Conservation (phyloP, 2,888 invertebrate species). For the Alloplasta piceator region DNA sequence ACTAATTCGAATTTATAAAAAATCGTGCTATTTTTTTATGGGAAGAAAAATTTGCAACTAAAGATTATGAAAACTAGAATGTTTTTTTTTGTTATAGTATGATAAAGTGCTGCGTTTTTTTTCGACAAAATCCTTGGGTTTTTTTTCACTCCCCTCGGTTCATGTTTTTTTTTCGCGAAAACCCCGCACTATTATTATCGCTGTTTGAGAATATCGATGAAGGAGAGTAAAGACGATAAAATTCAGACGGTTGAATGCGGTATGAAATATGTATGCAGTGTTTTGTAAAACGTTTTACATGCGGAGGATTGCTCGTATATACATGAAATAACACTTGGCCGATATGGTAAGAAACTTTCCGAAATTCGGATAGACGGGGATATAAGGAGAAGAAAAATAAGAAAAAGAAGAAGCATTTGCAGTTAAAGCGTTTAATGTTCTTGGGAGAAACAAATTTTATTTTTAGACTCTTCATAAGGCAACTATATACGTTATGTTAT, state of each 20-base stretch:
- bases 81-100: too few relatives aligned
- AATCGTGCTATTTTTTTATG: too few relatives aligned
- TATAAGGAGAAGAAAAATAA: background rate
- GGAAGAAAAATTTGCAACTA: too few relatives aligned
- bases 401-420: constrained; percentile 3
- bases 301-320: background rate
- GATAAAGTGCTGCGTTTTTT: background rate
- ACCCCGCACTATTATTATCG: constrained; percentile 1
- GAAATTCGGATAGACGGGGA: constrained; percentile 26
- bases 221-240: background rate
- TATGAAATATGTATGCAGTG: constrained; percentile 8
- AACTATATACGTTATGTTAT: constrained; percentile 18
- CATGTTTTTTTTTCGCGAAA: background rate
- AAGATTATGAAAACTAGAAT: too few relatives aligned
- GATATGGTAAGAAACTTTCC: constrained; percentile 23
- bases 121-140: background rate
- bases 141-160: background rate
- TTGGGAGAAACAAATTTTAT: constrained; percentile 60
- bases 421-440: constrained; percentile 60
- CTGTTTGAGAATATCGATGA: constrained; percentile 12
- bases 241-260: background rate
- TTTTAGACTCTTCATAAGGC: constrained; percentile 54
- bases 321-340: constrained; percentile 27
- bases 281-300: constrained; percentile 6
- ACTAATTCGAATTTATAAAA: too few relatives aligned